phyloP scores from a whole-genome alignment of 2,888 invertebrate species.

The Sepiola atlantica region DNA sequence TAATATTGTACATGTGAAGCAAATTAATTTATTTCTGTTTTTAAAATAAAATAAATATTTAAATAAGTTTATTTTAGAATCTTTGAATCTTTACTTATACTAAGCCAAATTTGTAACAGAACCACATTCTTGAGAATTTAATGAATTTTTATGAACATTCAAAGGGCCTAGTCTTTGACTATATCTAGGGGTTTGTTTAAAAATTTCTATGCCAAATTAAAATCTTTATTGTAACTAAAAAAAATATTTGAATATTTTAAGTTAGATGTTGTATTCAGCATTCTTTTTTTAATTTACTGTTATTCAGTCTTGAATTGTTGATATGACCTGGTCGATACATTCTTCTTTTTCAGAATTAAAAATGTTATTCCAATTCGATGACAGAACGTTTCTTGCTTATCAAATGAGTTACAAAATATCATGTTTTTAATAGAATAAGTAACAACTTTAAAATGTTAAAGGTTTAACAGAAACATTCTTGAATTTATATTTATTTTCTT shows the following conservation, averaged over 20 bases:
- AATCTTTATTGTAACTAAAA: not conserved
- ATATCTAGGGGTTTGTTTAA: not conserved
- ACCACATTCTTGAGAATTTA: not conserved
- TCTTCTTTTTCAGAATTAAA: not conserved
- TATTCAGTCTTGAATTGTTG: not conserved
- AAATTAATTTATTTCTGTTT: not conserved
- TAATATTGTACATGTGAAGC: not conserved
- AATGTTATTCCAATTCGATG: not conserved
- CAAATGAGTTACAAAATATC: not conserved
- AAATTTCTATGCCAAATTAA: not conserved
- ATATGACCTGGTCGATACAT: not conserved
- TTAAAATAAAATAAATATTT: no score
- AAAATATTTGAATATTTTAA: no score
- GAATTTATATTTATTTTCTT: not conserved
- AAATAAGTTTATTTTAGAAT: not conserved
- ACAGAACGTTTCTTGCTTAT: not conserved
- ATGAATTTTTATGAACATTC: not conserved
- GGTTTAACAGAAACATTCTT: not conserved
- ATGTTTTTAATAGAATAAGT: not conserved
- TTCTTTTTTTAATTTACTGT: no score
- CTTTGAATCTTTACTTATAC: not conserved
- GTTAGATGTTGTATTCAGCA: no score
- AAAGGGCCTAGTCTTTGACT: not conserved
- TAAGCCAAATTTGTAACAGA: not conserved
- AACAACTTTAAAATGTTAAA: not conserved